Evolutionary conservation across 2,113 vertebrate genomes (phyloP), one percentile per base, ranked within the genome.

Genomic region (Actinemys pallida): DNA sequence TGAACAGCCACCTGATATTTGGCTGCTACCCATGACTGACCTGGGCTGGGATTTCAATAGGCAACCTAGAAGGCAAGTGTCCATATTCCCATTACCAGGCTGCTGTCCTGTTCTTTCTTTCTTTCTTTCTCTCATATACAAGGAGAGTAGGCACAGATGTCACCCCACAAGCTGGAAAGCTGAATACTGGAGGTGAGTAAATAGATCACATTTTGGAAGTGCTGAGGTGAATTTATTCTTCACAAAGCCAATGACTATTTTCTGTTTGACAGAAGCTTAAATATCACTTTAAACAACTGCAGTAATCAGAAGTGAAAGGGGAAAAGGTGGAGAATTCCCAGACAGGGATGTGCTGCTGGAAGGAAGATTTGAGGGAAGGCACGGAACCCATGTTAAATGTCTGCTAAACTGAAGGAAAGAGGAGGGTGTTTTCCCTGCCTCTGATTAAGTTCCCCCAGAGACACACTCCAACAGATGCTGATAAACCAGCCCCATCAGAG

Each of bases 321-420:
- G 96, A 97, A 95, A 39, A 92, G 87, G 88, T n/a, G 83, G 82
- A 96, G 76, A 54, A 95, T 95, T 97, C 92, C 96, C 83, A 93
- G 91, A 92, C 93, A 96, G 91, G 12, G 75, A 27, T 92, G 22
- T 42, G 31, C 79, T 93, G 89, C 65, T 94, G 86, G 84, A 95
- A 95, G 96, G 93, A 95, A 95, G 95, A 96, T 96, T 76, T 89
- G 84, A 97, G 94, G 93, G 95, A 97, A 95, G 88, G 91, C 92
- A 90, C 89, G 94, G 95, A 90, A 83, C 93, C 86, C 86, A 91
- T 10, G 31, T 85, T 90, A 83, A 95, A 96, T 88, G 87, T 96
- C 95, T 96, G 94, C 45, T 87, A 52, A 85, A 6, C 81, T 86
- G 45, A 5, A 75, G 57, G 90, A 93, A 96, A 96, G 93, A 79